Evolutionary conservation across 2,113 vertebrate species (phyloP), one percentile per base, ranked within the genome.

Genomic region (Charina bottae): DNA sequence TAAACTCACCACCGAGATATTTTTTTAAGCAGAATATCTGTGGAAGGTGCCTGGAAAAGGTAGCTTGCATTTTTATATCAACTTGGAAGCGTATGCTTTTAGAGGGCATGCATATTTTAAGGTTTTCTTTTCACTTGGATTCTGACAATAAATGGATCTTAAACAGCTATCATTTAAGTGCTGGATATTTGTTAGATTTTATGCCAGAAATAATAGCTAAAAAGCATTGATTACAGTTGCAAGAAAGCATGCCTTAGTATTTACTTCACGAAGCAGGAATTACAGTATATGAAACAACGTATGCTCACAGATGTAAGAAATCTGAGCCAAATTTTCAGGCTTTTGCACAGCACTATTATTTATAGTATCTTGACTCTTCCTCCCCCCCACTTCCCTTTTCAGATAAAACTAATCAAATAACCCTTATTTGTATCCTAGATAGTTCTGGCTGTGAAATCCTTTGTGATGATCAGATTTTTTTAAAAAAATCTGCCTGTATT

Each of bases 1-100:
- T 96, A 97, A 96, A 94, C 88, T 91, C 42, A 72, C 53, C 93
- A 89, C 93, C 93, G 88, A 94, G 24, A 95, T 95, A 46, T n/a
- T 94, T 93, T 94, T 68, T 94, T 21, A 89, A 64, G 90, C 91
- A 90, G 85, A 91, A 58, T 88, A 33, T 58, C 89, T 96, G 87
- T 91, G 84, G 90, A n/a, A 93, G 17, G 28, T 90, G 94, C 46
- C 54, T 72, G 90, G 28, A 37, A 85, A 64, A n/a, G 87, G 0
- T 91, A 87, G 15, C 33, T 89, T 96, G 92, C 93, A 96, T 9
- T 83, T 89, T 88, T 85, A 64, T 90, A 59, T 46, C 56, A n/a
- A 62, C 89, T 78, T 62, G 91, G 17, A 62, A 91, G 85, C 85
- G 72, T 26, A 78, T 46, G 42, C 46, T 59, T 87, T 91, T 88